A percentile compares a stretch with the other conserved stretches of the same genome.
phyloP scores from a whole-genome alignment of 2,113 vertebrate species.

The Passer montanus region DNA sequence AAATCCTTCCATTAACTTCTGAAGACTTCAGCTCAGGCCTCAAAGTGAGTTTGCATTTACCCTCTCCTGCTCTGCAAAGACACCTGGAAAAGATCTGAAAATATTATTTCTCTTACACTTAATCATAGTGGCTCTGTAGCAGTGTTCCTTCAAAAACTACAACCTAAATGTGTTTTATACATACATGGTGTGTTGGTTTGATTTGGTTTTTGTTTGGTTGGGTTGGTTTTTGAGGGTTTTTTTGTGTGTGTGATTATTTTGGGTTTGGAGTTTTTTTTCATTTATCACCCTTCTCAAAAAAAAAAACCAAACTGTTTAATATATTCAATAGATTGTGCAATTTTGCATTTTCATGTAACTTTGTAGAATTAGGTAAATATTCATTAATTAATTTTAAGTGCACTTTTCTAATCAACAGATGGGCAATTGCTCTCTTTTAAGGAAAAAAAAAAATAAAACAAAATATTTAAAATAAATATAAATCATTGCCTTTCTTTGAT shows the following conservation, averaged over 20 bases:
- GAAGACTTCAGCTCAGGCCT: not conserved
- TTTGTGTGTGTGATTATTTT: not conserved
- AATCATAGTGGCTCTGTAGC: not conserved
- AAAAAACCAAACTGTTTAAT: not conserved
- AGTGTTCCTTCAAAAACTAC: not conserved
- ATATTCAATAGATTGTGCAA: rapidly evolving
- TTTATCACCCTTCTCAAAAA: not conserved
- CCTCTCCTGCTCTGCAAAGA: not conserved
- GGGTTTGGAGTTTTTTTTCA: rapidly evolving
- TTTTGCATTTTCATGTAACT: not conserved
- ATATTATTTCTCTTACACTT: not conserved
- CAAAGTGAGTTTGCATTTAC: not conserved
- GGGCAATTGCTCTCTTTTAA: not conserved
- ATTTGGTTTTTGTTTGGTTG: not conserved
- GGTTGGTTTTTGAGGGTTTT: rapidly evolving
- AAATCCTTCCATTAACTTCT: not conserved
- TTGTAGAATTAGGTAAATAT: not conserved
- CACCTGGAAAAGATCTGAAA: not conserved
- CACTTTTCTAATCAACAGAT: not conserved
- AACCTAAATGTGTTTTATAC: rapidly evolving
- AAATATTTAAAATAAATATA: too few species aligned
- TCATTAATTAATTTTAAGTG: not conserved
- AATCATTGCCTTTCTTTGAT: not conserved
- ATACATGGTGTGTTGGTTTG: not conserved
- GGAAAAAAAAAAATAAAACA: not conserved